A percentile compares a stretch with the other conserved stretches of the same genome.
phyloP scores from a whole-genome alignment of 2,113 vertebrate species.

The Esox niger region DNA sequence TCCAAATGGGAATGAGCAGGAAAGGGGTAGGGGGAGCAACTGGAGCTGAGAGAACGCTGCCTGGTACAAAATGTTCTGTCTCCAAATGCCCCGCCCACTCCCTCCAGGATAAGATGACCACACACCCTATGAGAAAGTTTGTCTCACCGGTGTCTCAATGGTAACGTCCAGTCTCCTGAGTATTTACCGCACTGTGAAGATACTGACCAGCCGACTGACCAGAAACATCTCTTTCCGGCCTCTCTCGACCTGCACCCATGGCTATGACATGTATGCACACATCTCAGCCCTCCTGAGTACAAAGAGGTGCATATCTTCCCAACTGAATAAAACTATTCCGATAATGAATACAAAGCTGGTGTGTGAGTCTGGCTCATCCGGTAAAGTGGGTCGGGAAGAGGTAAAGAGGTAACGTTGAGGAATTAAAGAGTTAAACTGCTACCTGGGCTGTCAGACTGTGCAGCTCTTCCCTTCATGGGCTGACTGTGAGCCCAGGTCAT shows the following conservation, averaged over 20 bases:
- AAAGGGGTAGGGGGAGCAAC: not conserved
- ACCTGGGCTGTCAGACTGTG: not conserved
- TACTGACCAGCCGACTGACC: not conserved
- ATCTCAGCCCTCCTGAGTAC: not conserved
- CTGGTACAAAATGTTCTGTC: constrained; percentile 15
- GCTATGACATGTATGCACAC: not conserved
- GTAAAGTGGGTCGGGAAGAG: not conserved
- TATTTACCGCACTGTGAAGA: not conserved
- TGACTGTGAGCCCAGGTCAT: not conserved
- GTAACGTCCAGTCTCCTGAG: constrained; percentile 10
- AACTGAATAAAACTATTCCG: not conserved
- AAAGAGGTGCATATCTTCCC: not conserved
- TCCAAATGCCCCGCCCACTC: not conserved
- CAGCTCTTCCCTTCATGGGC: no score
- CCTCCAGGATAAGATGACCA: not conserved
- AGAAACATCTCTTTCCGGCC: not conserved
- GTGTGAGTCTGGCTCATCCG: not conserved
- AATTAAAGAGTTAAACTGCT: not conserved
- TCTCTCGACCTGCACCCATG: no score
- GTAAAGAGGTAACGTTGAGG: not conserved
- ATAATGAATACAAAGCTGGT: no score
- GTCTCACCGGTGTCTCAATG: constrained; percentile 7
- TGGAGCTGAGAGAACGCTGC: not conserved
- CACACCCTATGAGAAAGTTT: not conserved
- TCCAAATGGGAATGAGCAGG: not conserved